Conservation (phyloP, 2,888 invertebrate genomes). For the Pandemis heparana region DNA sequence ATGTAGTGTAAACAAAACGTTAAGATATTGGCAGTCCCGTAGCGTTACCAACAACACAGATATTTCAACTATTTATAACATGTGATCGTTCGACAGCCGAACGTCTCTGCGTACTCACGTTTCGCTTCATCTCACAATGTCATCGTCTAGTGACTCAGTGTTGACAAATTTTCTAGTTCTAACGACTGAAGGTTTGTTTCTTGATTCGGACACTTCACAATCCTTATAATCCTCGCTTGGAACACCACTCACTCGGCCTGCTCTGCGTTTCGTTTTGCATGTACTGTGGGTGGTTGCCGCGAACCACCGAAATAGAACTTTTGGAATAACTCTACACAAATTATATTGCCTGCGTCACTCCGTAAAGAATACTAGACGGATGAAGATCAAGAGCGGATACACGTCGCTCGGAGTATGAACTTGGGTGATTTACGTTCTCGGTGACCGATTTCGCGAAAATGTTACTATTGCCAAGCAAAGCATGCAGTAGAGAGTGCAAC, state of each 20-base stretch:
- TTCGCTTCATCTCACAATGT: slow-evolving; percentile 77
- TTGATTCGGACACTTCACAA: slow-evolving; percentile 44
- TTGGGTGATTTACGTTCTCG: slow-evolving; percentile 39
- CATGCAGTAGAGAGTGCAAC: slow-evolving; percentile 20
- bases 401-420: slow-evolving; percentile 44
- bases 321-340: slow-evolving; percentile 83
- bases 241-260: slow-evolving; percentile 69
- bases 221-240: slow-evolving; percentile 62
- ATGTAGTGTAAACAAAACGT: slow-evolving; percentile 66
- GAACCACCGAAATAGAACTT: slow-evolving; percentile 82
- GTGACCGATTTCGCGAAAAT: slow-evolving; percentile 32
- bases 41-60: slow-evolving; percentile 60
- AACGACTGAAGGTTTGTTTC: slow-evolving; percentile 30
- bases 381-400: slow-evolving; percentile 75
- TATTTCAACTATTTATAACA: slow-evolving; percentile 47
- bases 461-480: neutral
- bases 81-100: slow-evolving; percentile 22
- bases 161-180: slow-evolving; percentile 23
- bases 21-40: slow-evolving; percentile 61
- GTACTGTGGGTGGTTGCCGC: slow-evolving; percentile 71
- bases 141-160: slow-evolving; percentile 47
- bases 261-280: slow-evolving; percentile 69
- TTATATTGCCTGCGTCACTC: slow-evolving; percentile 81
- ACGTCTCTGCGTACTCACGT: slow-evolving; percentile 69
- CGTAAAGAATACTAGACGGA: slow-evolving; percentile 62